These are phyloP conservation scores for Drosophila erecta DNA, from an alignment of 1,140 invertebrate genomes.

Conservation along the genomic window DNA sequence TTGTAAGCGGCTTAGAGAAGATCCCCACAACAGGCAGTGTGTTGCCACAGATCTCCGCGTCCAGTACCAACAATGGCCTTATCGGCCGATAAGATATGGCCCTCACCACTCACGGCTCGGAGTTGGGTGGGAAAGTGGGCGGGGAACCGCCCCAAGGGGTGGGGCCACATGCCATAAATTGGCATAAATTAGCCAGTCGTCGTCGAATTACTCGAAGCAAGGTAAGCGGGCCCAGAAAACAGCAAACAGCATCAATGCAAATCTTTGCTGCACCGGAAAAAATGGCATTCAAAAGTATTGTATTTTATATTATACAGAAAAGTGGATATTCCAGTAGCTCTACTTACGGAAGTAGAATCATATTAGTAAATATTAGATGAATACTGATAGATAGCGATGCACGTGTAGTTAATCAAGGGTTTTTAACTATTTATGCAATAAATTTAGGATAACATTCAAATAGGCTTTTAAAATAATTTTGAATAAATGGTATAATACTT, in stretches of 20 bases:
- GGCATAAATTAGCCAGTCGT: constrained; percentile 69
- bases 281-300: background rate
- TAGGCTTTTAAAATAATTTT: too few relatives aligned
- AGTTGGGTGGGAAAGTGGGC: constrained; percentile 31
- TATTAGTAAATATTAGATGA: background rate
- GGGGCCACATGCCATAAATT: constrained; percentile 68
- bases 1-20: constrained; percentile 70
- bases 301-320: too few relatives aligned
- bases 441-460: background rate
- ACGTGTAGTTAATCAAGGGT: too few relatives aligned
- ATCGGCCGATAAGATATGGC: constrained; percentile 38
- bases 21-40: constrained; percentile 16
- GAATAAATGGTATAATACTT: constrained; percentile 2
- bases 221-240: constrained; percentile 49
- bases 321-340: too few relatives aligned
- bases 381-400: too few relatives aligned
- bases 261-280: constrained; percentile 28
- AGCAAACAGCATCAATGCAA: constrained; percentile 33
- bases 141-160: constrained; percentile 31
- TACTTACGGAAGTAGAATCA: background rate
- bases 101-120: constrained; percentile 7
- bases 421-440: background rate
- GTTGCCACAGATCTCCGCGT: constrained; percentile 28
- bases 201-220: constrained; percentile 65
- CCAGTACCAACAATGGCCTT: constrained; percentile 27